Conservation (phyloP, 2,888 invertebrate species). For the Tetragnatha montana region DNA sequence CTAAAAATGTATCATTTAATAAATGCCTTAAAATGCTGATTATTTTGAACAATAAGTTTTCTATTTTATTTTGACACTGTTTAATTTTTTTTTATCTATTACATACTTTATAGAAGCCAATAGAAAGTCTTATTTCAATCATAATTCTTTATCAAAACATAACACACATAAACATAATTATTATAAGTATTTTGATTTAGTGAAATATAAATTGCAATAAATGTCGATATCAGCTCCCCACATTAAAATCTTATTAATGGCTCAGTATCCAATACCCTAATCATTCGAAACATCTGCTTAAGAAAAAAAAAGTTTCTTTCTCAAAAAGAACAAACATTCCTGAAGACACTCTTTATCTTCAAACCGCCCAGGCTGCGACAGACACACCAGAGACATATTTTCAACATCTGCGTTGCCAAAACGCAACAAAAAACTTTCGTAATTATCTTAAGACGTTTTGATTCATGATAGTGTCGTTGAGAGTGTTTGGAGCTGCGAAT, state of each 20-base stretch:
- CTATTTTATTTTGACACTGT: no score
- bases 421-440: slow-evolving; percentile 1
- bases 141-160: no score
- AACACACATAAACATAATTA: no score
- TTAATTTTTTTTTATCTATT: no score
- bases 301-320: not conserved
- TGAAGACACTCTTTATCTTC: not conserved
- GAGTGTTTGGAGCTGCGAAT: slow-evolving; percentile 1
- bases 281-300: not conserved
- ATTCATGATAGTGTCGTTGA: not conserved
- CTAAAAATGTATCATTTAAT: no score
- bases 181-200: no score
- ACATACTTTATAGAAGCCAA: no score
- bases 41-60: no score
- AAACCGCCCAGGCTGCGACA: not conserved
- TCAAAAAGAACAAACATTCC: not conserved
- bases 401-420: not conserved
- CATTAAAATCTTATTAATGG: not conserved
- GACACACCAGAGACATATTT: not conserved
- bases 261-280: not conserved
- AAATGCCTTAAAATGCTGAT: no score
- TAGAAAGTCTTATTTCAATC: no score
- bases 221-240: not conserved
- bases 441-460: slow-evolving; percentile 26
- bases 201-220: not conserved